phyloP scores from a whole-genome alignment of 2,797 vertebrate genomes.

The Clamator glandarius region DNA sequence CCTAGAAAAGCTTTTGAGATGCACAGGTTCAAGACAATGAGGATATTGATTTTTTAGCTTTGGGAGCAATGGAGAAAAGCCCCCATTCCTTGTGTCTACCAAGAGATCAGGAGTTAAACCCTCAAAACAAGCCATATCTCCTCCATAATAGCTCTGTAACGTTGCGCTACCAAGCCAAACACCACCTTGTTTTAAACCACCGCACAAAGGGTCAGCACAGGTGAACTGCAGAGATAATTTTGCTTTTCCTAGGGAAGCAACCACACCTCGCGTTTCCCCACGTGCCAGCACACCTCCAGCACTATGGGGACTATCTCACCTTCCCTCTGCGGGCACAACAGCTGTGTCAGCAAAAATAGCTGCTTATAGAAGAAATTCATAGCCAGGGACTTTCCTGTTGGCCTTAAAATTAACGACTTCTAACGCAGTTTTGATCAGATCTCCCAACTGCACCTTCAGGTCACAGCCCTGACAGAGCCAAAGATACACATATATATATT shows the following conservation, averaged over 20 bases:
- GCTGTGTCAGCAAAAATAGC: not conserved
- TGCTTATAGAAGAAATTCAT: not conserved
- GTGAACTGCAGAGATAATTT: not conserved
- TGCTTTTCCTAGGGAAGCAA: not conserved
- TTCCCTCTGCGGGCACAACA: not conserved
- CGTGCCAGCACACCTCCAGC: accelerated
- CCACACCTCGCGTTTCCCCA: accelerated
- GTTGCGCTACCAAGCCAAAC: not conserved
- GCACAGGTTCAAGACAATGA: not conserved
- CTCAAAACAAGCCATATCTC: not conserved
- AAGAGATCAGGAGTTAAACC: not conserved
- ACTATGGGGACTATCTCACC: not conserved
- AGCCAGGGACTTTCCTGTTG: not conserved
- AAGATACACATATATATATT: accelerated
- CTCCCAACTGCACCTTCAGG: not conserved
- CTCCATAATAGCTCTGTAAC: not conserved
- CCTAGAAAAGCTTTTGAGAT: not conserved
- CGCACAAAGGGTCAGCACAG: not conserved
- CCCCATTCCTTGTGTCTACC: not conserved
- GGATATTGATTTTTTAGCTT: not conserved
- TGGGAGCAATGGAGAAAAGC: not conserved
- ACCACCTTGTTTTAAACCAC: not conserved
- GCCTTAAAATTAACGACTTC: not conserved
- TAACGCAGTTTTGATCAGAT: not conserved
- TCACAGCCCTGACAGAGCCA: not conserved